phyloP scores from a whole-genome alignment of 2,113 vertebrate genomes.

The Perccottus glenii region DNA sequence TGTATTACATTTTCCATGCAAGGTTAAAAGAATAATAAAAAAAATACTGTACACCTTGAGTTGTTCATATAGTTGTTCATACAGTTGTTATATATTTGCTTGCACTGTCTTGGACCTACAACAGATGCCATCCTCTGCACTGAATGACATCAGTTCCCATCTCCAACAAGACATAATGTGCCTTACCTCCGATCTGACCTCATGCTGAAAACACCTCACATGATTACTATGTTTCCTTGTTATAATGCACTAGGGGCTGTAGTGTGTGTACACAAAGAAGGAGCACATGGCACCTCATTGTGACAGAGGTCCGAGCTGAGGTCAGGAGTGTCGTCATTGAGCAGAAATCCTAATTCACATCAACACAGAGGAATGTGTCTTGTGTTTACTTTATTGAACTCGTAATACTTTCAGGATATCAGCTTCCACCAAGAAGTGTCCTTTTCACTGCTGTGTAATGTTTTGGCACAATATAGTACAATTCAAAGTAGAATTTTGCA shows the following conservation, averaged over 20 bases:
- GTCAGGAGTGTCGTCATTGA: constrained; percentile 34
- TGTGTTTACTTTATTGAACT: constrained; percentile 14
- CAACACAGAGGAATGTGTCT: constrained; percentile 25
- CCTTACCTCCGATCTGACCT: constrained; percentile 31
- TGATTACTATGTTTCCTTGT: constrained; percentile 25
- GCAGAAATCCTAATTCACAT: constrained; percentile 34
- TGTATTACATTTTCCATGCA: no score
- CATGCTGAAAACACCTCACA: constrained; percentile 33
- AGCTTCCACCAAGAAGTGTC: background rate
- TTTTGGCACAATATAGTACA: background rate
- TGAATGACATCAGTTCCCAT: background rate
- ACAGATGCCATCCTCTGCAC: background rate
- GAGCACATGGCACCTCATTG: constrained; percentile 24
- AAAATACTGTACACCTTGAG: no score
- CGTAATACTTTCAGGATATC: constrained; percentile 10
- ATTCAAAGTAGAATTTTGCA: background rate
- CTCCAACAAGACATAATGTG: constrained; percentile 15
- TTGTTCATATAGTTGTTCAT: no score
- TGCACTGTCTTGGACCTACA: no score
- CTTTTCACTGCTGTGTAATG: background rate
- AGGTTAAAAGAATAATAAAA: no score
- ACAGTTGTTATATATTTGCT: background rate
- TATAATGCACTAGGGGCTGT: constrained; percentile 8
- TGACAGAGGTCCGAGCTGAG: constrained; percentile 37
- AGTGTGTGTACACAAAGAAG: background rate